These are phyloP conservation scores for Polypterus senegalus DNA, from an alignment of 2,113 vertebrate species.

Conservation along the genomic window DNA sequence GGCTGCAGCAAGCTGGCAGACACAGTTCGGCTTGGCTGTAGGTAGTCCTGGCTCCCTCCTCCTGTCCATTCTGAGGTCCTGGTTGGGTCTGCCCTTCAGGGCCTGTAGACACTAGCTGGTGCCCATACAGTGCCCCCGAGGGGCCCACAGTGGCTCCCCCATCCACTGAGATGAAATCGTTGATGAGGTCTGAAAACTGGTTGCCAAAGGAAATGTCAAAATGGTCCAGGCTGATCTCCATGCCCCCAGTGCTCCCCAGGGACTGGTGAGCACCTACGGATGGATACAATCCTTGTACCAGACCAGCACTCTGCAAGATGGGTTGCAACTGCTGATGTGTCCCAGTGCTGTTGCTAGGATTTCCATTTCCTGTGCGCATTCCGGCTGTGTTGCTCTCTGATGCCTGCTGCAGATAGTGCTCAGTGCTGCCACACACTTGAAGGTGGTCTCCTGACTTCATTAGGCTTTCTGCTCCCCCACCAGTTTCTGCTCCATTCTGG, in stretches of 20 bases:
- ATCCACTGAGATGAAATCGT: slow-evolving; percentile 95
- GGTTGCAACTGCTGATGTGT: slow-evolving; percentile 59
- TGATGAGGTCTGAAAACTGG: slow-evolving; percentile 98
- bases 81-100: slow-evolving; percentile 52
- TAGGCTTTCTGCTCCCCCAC: slow-evolving; percentile 67
- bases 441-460: slow-evolving; percentile 80
- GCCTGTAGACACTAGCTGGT: slow-evolving; percentile 73
- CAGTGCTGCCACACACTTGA: slow-evolving; percentile 65
- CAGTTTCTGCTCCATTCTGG: slow-evolving; percentile 34
- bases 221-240: slow-evolving; percentile 98
- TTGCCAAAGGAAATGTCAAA: slow-evolving; percentile 98
- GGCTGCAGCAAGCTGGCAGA: slow-evolving; percentile 87
- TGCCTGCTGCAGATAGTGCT: slow-evolving; percentile 76
- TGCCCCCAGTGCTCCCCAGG: slow-evolving; percentile 48
- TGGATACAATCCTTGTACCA: slow-evolving; percentile 90
- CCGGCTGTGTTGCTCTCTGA: slow-evolving; percentile 32
- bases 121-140: slow-evolving; percentile 65
- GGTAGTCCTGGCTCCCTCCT: slow-evolving; percentile 58
- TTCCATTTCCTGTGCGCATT: slow-evolving; percentile 21
- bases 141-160: slow-evolving; percentile 57
- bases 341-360: slow-evolving; percentile 38
- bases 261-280: slow-evolving; percentile 64
- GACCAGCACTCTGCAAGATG: slow-evolving; percentile 69
- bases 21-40: slow-evolving; percentile 86
- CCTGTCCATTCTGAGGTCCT: slow-evolving; percentile 41